Base-by-base conservation (phyloP, 2,797 vertebrate genomes). In the Hypotaenidia okinawae region DNA sequence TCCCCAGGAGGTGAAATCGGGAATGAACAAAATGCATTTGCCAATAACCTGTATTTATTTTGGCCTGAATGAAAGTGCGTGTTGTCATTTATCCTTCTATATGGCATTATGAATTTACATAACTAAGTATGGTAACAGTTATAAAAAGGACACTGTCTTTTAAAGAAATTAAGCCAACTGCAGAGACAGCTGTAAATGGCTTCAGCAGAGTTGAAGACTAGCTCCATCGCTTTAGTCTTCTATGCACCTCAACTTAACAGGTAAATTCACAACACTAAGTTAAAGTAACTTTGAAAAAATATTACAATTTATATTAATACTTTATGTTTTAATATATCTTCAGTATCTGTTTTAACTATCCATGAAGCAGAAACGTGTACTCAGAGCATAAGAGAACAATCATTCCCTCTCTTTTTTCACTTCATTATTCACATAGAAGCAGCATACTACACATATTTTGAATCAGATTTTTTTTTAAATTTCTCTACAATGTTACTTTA, bases 1-100 rank as follows among this genome's bases (percentile, higher is more conserved):
- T 90, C 58, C 30, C 32, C 70, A 17, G 87, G 54, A 89, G 37
- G 28, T 17, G 64, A 84, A 59, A 84, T 30, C 67, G 70, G 35
- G 22, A 37, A 90, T 58, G 55, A 79, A 91, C 16, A 86, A 70
- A 78, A 92, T 25, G 55, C 52, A 51, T 87, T 79, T 91, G 51
- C 57, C 47, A 90, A 70, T 80, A 87, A 83, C 52, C 68, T 69
- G 13, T 51, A 81, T 89, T 94, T 94, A 78, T 79, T 93, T 63
- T 88, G 61, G 32, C 16, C 77, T 84, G 84, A 84, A 82, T 55
- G 25, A 62, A 82, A 94, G 28, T 74, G 59, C 14, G 63, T 58
- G 32, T 73, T 84, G 45, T 72, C 49, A 84, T 91, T 93, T 78
- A 72, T 81, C 63, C 54, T 94, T 79, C 74, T 84, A 25, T 30